Evolutionary conservation across 2,888 invertebrate genomes (phyloP).

Genomic region (Drosophila tripunctata): DNA sequence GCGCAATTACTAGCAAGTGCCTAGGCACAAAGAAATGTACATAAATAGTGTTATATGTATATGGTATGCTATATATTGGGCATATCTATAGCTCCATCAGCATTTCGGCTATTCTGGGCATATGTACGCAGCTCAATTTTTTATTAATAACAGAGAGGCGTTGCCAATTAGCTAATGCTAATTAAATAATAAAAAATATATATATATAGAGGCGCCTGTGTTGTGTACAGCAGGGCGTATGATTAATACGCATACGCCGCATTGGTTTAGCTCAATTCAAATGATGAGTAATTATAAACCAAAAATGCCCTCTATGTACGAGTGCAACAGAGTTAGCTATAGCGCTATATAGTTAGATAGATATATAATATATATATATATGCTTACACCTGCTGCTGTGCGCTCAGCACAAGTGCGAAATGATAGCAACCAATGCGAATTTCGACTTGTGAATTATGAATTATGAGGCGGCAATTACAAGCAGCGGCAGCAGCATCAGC

Average conservation of each 20-base stretch:
- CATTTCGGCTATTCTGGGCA: conserved; percentile 57
- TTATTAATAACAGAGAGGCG: conserved; percentile 7
- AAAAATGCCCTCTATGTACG: conserved; percentile 22
- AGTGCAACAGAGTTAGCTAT: conserved; percentile 30
- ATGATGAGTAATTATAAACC: conserved; percentile 74
- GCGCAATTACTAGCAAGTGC: conserved; percentile 32
- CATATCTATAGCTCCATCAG: conserved; percentile 61
- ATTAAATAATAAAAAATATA: conserved; percentile 78
- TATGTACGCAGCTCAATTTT: conserved; percentile 39
- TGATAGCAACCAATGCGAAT: conserved; percentile 66
- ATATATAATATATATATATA: neutral
- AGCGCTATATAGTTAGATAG: neutral
- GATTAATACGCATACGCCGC: conserved; percentile 66
- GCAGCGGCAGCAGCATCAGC: conserved; percentile 47
- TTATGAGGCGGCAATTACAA: conserved; percentile 63
- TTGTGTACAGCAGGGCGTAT: conserved; percentile 45
- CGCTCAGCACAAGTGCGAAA: conserved; percentile 70
- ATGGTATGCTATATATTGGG: conserved; percentile 42
- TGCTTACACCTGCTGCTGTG: conserved; percentile 73
- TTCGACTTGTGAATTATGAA: conserved; percentile 43
- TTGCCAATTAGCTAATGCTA: conserved; percentile 80
- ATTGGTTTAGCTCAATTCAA: conserved; percentile 51
- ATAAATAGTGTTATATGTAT: conserved; percentile 10
- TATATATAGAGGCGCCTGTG: too few relatives aligned
- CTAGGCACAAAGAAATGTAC: conserved; percentile 3